Conservation (phyloP, 2,797 vertebrate genomes). For the Protonibea diacanthus region DNA sequence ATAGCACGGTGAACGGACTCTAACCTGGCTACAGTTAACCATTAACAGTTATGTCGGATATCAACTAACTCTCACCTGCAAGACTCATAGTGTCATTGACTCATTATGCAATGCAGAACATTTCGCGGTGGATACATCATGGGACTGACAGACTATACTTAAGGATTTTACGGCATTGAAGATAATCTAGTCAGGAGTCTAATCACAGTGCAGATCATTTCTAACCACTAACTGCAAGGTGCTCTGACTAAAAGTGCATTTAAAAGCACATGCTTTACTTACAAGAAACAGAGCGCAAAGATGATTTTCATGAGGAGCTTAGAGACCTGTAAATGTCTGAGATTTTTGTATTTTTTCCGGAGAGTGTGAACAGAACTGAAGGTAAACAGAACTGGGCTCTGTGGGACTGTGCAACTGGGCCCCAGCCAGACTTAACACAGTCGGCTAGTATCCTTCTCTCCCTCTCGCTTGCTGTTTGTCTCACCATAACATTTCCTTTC, state of each 20-base stretch:
- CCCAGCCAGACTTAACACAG: conserved; percentile 65
- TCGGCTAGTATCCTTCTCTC: conserved; percentile 71
- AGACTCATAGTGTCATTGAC: conserved; percentile 55
- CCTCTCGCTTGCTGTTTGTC: conserved; percentile 49
- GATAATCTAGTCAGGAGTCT: not conserved
- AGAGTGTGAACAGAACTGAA: conserved; percentile 33
- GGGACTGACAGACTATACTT: conserved; percentile 24
- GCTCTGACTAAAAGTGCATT: not conserved
- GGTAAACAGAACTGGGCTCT: conserved; percentile 65
- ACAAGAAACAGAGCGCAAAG: not conserved
- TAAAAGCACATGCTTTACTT: not conserved
- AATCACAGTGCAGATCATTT: conserved; percentile 8
- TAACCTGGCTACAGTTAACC: conserved; percentile 81
- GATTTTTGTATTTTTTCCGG: conserved; percentile 38
- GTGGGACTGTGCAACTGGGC: conserved; percentile 62
- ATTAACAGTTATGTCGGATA: conserved; percentile 77
- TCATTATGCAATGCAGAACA: conserved; percentile 52
- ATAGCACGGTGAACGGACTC: conserved; percentile 72
- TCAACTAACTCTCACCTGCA: conserved; percentile 43
- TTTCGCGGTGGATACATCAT: conserved; percentile 13
- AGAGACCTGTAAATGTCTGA: conserved; percentile 7
- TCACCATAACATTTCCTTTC: conserved; percentile 65
- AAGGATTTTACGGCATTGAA: not conserved
- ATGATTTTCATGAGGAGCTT: conserved; percentile 6
- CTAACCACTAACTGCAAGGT: not conserved